These are phyloP conservation scores for Theretra japonica DNA, from an alignment of 2,888 invertebrate species.

Conservation along the genomic window DNA sequence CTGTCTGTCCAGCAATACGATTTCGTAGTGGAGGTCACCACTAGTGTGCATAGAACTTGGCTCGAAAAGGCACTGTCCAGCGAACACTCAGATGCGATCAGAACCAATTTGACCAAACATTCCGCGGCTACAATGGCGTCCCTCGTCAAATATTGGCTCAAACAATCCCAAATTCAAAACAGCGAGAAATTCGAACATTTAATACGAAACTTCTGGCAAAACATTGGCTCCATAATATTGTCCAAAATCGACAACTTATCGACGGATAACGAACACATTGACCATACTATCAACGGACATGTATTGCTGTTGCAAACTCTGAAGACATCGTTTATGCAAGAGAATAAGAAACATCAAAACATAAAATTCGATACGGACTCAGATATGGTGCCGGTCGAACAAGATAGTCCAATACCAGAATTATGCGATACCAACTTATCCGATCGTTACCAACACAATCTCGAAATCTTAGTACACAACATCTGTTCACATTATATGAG, in stretches of 20 bases:
- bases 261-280: constrained; percentile 62
- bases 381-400: not conserved
- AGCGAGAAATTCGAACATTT: constrained; percentile 61
- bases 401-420: not conserved
- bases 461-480: constrained; percentile 74
- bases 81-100: constrained; percentile 40
- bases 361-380: constrained; percentile 62
- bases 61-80: constrained; percentile 48
- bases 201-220: constrained; percentile 72
- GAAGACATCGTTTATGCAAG: constrained; percentile 52
- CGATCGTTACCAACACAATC: constrained; percentile 68
- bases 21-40: constrained; percentile 50
- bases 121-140: constrained; percentile 58
- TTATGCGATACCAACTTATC: constrained; percentile 46
- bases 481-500: constrained; percentile 83
- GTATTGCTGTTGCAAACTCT: constrained; percentile 60
- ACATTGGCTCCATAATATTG: constrained; percentile 59
- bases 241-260: constrained; percentile 69
- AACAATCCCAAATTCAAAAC: constrained; percentile 51
- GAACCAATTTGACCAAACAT: constrained; percentile 52
- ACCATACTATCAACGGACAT: constrained; percentile 73
- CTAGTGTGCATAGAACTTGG: constrained; percentile 62
- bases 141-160: constrained; percentile 66
- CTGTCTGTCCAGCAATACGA: constrained; percentile 54
- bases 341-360: constrained; percentile 53